Evolutionary conservation across 2,797 vertebrate species (phyloP).

Genomic region (Pseudotriccus pelzelni): DNA sequence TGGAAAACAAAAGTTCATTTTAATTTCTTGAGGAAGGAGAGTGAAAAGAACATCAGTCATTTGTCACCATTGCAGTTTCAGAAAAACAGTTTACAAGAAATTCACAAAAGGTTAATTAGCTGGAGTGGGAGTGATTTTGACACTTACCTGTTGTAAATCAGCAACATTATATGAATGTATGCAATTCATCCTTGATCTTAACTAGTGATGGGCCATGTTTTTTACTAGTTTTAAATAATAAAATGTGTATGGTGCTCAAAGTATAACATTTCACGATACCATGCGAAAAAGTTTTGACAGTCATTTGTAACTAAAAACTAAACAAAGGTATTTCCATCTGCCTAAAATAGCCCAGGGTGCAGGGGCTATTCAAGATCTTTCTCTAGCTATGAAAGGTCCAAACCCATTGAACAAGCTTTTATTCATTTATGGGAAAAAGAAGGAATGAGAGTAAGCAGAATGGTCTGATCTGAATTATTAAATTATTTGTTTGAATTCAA

Average conservation of each 20-base stretch:
- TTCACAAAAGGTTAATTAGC: conserved; percentile 22
- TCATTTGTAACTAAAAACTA: not conserved
- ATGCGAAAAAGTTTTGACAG: not conserved
- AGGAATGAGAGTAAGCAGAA: not conserved
- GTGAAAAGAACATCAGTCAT: not conserved
- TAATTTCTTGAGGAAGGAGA: conserved; percentile 3
- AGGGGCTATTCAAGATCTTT: not conserved
- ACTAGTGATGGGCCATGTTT: not conserved
- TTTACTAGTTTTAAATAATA: not conserved
- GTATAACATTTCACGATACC: not conserved
- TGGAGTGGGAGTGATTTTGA: not conserved
- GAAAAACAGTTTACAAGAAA: not conserved
- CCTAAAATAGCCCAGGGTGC: not conserved
- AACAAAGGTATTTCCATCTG: not conserved
- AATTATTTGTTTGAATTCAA: not conserved
- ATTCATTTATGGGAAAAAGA: not conserved
- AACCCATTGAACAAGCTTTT: not conserved
- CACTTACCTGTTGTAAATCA: not conserved
- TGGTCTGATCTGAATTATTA: not conserved
- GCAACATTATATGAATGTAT: not conserved
- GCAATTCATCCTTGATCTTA: not conserved
- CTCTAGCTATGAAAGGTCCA: not conserved
- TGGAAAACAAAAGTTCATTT: conserved; percentile 20
- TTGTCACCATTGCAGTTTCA: not conserved
- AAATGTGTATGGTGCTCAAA: not conserved